Percentiles rank a stretch among this genome's conserved stretches.
Conservation (phyloP, 1,140 invertebrate species). For the Anthonomus grandis region DNA sequence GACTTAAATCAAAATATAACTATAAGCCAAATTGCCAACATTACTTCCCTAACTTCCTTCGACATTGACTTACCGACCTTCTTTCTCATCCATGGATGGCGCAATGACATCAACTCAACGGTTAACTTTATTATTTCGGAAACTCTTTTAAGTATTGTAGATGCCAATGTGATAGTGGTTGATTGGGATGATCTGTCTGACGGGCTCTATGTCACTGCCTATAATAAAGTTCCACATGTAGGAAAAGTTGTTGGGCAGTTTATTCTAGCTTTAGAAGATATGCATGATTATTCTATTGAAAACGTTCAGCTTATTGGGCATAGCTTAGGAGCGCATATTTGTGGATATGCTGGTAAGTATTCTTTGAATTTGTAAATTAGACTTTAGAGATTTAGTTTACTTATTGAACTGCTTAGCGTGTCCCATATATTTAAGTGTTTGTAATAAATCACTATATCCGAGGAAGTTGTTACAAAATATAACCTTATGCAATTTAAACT, state of each 20-base stretch:
- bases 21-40: no score
- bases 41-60: no score
- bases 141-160: constrained; percentile 43
- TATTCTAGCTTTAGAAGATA: constrained; percentile 50
- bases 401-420: no score
- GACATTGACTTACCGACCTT: constrained; percentile 5
- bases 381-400: neutral
- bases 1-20: no score
- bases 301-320: constrained; percentile 62
- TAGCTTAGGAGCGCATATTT: constrained; percentile 66
- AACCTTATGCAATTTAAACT: no score
- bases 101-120: constrained; percentile 30
- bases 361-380: no score
- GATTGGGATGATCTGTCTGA: constrained; percentile 53
- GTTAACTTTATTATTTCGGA: constrained; percentile 42
- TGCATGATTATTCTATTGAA: constrained; percentile 50
- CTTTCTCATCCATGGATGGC: constrained; percentile 45
- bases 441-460: neutral
- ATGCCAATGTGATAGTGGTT: constrained; percentile 57
- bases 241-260: constrained; percentile 53
- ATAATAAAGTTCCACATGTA: constrained; percentile 51
- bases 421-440: no score
- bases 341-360: constrained; percentile 58
- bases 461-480: neutral
- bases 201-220: constrained; percentile 49